Evolutionary conservation across 2,113 vertebrate genomes (phyloP).

Genomic region (Nothobranchius kuhntae): DNA sequence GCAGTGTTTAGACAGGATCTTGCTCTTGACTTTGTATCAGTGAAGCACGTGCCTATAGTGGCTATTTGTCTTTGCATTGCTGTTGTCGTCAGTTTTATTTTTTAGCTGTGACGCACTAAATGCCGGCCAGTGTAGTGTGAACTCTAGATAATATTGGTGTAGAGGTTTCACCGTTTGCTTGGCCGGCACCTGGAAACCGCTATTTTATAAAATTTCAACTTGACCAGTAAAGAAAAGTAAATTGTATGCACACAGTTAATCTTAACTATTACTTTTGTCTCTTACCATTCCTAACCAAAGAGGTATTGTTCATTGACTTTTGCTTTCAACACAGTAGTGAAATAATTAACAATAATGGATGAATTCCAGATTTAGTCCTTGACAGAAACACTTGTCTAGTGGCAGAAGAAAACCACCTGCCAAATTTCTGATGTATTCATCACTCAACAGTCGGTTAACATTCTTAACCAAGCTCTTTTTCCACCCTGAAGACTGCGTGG

Average conservation of each 20-base stretch:
- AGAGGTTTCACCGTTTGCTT: not conserved
- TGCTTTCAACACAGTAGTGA: not conserved
- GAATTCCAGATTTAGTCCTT: not conserved
- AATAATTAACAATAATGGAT: not conserved
- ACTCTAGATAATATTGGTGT: not conserved
- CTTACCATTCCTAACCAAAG: not conserved
- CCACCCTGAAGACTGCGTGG: conserved; percentile 18
- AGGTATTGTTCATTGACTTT: not conserved
- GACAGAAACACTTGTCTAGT: not conserved
- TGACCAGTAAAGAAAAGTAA: no score
- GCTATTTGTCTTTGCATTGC: not conserved
- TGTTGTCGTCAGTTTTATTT: not conserved
- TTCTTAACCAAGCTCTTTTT: conserved; percentile 18
- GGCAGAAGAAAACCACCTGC: conserved; percentile 4
- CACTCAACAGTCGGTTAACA: conserved; percentile 4
- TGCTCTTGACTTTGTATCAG: no score
- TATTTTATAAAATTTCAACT: not conserved
- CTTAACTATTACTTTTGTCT: no score
- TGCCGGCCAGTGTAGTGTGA: not conserved
- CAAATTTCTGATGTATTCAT: conserved; percentile 31
- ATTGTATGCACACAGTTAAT: no score
- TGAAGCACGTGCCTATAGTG: no score
- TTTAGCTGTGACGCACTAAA: not conserved
- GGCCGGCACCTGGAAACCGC: not conserved
- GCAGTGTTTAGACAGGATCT: no score